Evolutionary conservation across 1,140 invertebrate species (phyloP).

Genomic region (Drosophila pallidifrons): DNA sequence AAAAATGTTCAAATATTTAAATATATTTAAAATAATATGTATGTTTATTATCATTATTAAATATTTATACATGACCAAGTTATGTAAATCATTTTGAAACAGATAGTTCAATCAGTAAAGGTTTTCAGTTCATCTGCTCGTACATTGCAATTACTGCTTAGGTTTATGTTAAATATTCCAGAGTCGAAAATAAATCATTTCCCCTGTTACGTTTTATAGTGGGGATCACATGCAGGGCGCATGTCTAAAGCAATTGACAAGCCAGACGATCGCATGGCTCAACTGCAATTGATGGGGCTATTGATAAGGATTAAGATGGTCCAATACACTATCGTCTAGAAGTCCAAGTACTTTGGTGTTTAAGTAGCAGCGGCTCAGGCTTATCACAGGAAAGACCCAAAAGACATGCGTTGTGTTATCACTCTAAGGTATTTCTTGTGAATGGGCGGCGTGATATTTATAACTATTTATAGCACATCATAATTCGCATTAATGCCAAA

Average conservation of each 20-base stretch:
- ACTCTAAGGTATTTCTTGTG: constrained; percentile 1
- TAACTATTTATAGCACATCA: constrained; percentile 13
- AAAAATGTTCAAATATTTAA: too few species aligned
- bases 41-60: too few species aligned
- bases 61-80: too few species aligned
- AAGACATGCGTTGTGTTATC: constrained; percentile 7
- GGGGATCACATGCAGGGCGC: neutral
- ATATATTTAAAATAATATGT: too few species aligned
- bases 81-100: too few species aligned
- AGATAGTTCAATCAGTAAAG: too few species aligned
- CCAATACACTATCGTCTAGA: neutral
- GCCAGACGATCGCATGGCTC: constrained; percentile 20
- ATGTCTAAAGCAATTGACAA: constrained; percentile 18
- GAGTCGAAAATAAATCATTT: neutral
- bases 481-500: neutral
- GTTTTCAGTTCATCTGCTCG: too few species aligned
- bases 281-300: constrained; percentile 26
- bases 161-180: too few species aligned
- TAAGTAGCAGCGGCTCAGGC: neutral
- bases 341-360: too few species aligned
- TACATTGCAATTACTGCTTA: too few species aligned
- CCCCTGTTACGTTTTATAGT: neutral
- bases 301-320: constrained; percentile 39
- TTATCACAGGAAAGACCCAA: constrained; percentile 15
- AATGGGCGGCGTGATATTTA: constrained; percentile 15